phyloP scores from a whole-genome alignment of 2,797 vertebrate genomes.

The Myotis myotis region DNA sequence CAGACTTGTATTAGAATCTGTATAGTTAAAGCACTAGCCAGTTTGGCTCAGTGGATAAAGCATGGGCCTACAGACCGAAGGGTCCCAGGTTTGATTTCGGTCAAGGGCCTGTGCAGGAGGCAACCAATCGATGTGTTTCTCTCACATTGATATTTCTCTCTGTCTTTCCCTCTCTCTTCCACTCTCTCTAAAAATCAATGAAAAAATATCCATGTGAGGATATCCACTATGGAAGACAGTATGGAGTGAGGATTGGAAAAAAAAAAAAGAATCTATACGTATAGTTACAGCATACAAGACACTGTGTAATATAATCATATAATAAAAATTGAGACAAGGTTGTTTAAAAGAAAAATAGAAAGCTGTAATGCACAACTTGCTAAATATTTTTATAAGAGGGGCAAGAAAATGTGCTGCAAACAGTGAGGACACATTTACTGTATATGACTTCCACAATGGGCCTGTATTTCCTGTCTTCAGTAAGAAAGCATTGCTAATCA shows the following conservation, averaged over 20 bases:
- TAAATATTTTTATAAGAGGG: conserved; percentile 30
- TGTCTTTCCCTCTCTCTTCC: not conserved
- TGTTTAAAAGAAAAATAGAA: conserved; percentile 49
- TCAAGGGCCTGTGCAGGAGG: no score
- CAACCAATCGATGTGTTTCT: no score
- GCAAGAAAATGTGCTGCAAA: not conserved
- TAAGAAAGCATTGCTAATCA: not conserved
- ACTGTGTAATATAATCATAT: not conserved
- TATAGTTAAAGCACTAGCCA: not conserved
- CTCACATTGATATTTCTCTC: no score
- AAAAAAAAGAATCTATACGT: not conserved
- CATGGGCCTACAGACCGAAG: no score
- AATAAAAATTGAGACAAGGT: not conserved
- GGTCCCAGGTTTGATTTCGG: no score
- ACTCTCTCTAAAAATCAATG: no score
- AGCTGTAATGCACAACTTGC: not conserved
- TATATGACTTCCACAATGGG: not conserved
- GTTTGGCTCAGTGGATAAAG: no score
- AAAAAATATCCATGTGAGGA: no score
- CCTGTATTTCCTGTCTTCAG: not conserved
- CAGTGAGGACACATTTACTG: not conserved
- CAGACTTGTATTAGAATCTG: not conserved
- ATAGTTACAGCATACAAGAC: not conserved
- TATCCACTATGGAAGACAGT: no score
- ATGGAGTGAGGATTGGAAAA: no score